Conservation (phyloP, 2,113 vertebrate species). For the Scatophagus argus region DNA sequence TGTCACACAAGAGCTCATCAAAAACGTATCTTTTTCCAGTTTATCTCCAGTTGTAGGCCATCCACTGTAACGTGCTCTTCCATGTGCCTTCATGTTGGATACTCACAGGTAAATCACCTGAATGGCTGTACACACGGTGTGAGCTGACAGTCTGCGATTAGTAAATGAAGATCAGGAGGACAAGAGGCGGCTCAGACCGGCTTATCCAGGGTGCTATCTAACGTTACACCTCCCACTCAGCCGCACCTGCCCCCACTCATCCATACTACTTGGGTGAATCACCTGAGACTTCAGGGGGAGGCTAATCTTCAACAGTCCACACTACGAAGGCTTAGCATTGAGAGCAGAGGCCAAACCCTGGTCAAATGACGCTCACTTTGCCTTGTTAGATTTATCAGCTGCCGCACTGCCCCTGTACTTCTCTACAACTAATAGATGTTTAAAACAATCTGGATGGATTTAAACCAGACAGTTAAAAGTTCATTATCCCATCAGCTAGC, state of each 20-base stretch:
- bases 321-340: neutral
- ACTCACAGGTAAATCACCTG: neutral
- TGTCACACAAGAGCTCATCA: neutral
- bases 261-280: constrained; percentile 51
- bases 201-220: constrained; percentile 66
- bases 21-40: neutral
- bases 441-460: neutral
- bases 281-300: constrained; percentile 17
- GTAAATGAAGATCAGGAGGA: constrained; percentile 35
- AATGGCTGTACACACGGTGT: neutral
- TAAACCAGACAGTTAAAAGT: neutral
- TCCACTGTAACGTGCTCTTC: neutral
- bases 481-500: neutral
- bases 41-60: neutral
- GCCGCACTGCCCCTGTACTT: no score
- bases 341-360: neutral
- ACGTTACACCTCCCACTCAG: constrained; percentile 24
- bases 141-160: constrained; percentile 18
- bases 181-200: constrained; percentile 70
- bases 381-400: neutral
- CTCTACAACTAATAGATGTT: neutral
- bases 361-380: neutral
- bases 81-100: neutral
- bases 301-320: constrained; percentile 43
- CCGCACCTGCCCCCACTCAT: constrained; percentile 43